Base-by-base conservation (phyloP, 1,140 invertebrate species). In the Caenorhabditis remanei region DNA sequence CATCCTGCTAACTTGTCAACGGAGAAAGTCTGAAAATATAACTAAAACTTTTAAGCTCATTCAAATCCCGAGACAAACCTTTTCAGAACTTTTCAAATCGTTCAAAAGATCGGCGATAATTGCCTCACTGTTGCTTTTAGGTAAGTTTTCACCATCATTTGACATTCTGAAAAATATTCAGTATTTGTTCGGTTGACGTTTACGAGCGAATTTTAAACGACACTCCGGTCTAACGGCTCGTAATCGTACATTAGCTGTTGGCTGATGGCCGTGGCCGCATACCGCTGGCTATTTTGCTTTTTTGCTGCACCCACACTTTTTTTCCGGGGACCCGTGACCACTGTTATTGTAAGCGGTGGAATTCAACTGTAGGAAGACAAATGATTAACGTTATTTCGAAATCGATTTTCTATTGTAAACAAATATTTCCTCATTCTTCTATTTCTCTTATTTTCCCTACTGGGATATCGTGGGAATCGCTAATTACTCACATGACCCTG, bases 401-500 rank as follows among this genome's bases (percentile, higher is more conserved):
- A 61, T 21, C 21, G 8, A n/a, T 16, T 61, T 43, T 46, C 9
- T 65, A 11, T 32, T 14, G 21, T 58, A 8, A n/a, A 8, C 21
- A 63, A n/a, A 71, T 32, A 19, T 5, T 19, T 46, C 21, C 21
- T 71, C 16, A 16, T 4, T 32, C 16, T 19, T 14, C 46, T 19
- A 16, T 71, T 71, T 41, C 8, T 43, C 40, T 32, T n/a, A 1
- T 8, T 71, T 19, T 71, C 61, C 13, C 16, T 71, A 5, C 21
- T n/a, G 41, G 4, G 19, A 61, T 5, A 19, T 43, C 41, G 40
- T 71, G 16, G 14, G 65, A 71, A 71, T 71, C 11, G 46, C 21
- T 43, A 71, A 71, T 71, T 71, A 46, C 41, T 71, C 65, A 71
- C 65, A 71, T 71, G 65, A 71, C 65, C 41, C 65, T 43, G 6